phyloP scores from a whole-genome alignment of 2,113 vertebrate species.

The Grus americana region DNA sequence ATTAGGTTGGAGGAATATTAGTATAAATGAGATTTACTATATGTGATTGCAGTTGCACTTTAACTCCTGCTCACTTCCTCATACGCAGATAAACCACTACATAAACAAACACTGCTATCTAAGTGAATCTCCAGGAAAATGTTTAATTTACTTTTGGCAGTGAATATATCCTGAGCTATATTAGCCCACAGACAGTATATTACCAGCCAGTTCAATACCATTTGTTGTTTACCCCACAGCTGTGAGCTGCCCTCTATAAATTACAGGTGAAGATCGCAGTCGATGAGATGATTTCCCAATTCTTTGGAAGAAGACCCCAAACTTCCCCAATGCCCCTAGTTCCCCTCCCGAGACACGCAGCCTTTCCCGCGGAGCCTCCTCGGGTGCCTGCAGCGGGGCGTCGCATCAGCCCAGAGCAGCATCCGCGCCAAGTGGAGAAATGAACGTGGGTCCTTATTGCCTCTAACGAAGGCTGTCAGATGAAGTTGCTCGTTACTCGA shows the following conservation, averaged over 20 bases:
- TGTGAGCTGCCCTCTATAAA: background rate
- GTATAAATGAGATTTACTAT: constrained; percentile 19
- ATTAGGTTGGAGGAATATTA: constrained; percentile 15
- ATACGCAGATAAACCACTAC: background rate
- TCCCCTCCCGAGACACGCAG: background rate
- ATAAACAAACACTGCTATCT: background rate
- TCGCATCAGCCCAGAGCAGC: background rate
- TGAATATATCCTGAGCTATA: constrained; percentile 10
- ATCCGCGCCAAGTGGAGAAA: background rate
- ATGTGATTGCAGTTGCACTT: constrained; percentile 14
- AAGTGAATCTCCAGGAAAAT: background rate
- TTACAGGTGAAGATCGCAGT: background rate
- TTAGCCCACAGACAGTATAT: background rate
- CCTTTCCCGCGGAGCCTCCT: background rate
- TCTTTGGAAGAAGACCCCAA: background rate
- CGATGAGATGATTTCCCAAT: background rate
- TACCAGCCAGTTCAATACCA: background rate
- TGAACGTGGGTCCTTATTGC: background rate
- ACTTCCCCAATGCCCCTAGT: background rate
- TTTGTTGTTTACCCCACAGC: background rate
- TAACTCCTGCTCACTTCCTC: background rate
- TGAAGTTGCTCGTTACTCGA: background rate
- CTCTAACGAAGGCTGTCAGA: background rate
- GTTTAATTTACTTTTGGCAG: background rate
- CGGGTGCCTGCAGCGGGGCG: background rate